Evolutionary conservation across 2,113 vertebrate genomes (phyloP).

Genomic region (Gadus macrocephalus): DNA sequence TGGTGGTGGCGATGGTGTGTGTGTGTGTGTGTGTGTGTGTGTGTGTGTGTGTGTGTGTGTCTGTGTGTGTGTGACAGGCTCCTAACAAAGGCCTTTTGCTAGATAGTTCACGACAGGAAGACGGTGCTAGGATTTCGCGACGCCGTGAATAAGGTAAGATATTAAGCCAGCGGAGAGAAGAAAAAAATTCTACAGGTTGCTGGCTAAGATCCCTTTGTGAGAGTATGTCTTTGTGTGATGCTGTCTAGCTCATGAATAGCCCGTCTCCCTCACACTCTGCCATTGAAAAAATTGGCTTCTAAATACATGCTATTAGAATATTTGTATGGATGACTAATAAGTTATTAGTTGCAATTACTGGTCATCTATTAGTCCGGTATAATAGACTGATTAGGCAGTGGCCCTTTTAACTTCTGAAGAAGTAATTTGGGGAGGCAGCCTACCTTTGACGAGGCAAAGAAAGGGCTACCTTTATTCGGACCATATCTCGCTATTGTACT

Average conservation of each 20-base stretch:
- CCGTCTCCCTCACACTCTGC: conserved; percentile 47
- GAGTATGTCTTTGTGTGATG: conserved; percentile 70
- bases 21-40: too few relatives aligned
- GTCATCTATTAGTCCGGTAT: conserved; percentile 78
- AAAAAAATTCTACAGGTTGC: conserved; percentile 80
- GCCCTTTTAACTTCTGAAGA: conserved; percentile 79
- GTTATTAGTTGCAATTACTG: conserved; percentile 84
- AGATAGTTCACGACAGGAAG: conserved; percentile 66
- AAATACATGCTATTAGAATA: conserved; percentile 82
- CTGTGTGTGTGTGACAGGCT: conserved; percentile 20
- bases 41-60: background rate
- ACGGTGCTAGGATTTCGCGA: conserved; percentile 63
- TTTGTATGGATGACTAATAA: conserved; percentile 80
- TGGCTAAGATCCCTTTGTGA: conserved; percentile 75
- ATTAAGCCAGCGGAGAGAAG: conserved; percentile 74
- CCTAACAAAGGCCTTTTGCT: conserved; percentile 72
- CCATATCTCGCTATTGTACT: conserved; percentile 74
- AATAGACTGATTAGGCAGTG: conserved; percentile 75
- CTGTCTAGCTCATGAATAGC: conserved; percentile 72
- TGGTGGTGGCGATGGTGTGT: too few relatives aligned
- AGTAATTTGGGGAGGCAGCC: conserved; percentile 75
- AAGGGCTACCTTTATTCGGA: conserved; percentile 70
- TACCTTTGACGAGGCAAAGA: conserved; percentile 73
- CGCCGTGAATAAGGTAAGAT: conserved; percentile 74
- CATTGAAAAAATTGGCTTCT: conserved; percentile 74